Conservation (phyloP, 2,797 vertebrate genomes). For the Rhodeus uyekii region DNA sequence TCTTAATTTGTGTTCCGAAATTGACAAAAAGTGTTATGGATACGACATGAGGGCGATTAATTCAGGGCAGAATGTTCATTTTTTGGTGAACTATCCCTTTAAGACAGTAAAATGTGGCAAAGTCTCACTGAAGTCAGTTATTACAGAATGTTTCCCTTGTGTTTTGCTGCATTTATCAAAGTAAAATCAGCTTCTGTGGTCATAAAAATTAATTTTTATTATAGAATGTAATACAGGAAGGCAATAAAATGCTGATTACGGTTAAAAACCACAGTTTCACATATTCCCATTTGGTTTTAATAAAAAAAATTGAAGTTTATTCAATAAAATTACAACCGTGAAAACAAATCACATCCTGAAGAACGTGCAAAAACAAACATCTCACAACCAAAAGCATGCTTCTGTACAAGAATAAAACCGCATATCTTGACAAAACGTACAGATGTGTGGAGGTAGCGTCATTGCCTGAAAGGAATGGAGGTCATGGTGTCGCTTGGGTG, state of each 20-base stretch:
- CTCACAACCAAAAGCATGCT: neutral
- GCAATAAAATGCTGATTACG: neutral
- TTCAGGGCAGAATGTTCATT: no score
- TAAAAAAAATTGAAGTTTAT: neutral
- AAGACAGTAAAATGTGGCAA: no score
- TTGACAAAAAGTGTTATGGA: no score
- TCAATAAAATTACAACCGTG: slow-evolving; percentile 3
- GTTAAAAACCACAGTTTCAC: neutral
- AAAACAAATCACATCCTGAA: neutral
- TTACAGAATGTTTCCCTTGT: no score
- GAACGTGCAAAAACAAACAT: neutral
- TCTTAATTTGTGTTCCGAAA: no score
- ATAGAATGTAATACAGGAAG: neutral
- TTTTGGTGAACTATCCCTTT: no score
- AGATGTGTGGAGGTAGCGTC: slow-evolving; percentile 11
- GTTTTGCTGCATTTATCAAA: neutral
- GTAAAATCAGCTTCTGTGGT: neutral
- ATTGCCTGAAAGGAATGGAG: neutral
- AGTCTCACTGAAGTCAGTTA: no score
- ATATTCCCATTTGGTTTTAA: neutral
- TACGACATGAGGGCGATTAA: no score
- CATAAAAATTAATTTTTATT: neutral
- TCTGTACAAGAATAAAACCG: neutral
- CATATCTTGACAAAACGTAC: neutral
- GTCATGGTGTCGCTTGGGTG: slow-evolving; percentile 51